Evolutionary conservation across 2,113 vertebrate species (phyloP).

Genomic region (Gallinago undulata): DNA sequence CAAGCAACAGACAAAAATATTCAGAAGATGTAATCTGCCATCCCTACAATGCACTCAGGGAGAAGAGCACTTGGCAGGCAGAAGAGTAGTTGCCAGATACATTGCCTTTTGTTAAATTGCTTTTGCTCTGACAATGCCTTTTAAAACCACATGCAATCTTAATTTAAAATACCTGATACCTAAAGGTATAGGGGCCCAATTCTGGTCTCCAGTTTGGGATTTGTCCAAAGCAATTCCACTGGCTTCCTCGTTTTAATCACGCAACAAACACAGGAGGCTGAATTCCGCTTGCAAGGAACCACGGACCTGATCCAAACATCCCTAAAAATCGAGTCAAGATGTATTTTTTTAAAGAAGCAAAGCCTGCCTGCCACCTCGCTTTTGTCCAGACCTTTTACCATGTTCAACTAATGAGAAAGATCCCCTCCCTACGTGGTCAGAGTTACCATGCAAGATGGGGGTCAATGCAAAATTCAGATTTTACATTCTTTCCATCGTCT

Average conservation of each 20-base stretch:
- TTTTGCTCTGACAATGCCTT: constrained; percentile 48
- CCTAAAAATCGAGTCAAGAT: not conserved
- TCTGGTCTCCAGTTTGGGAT: not conserved
- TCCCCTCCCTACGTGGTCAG: not conserved
- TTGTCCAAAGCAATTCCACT: constrained; percentile 14
- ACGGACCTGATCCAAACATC: not conserved
- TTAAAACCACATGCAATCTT: constrained; percentile 51
- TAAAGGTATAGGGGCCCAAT: not conserved
- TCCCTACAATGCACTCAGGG: not conserved
- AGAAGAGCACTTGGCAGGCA: constrained; percentile 64
- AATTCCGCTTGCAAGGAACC: not conserved
- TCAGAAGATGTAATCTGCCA: constrained; percentile 53
- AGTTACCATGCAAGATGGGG: accelerated
- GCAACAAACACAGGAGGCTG: not conserved
- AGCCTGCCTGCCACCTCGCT: not conserved
- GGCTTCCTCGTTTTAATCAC: constrained; percentile 13
- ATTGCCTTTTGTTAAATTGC: constrained; percentile 58
- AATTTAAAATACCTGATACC: constrained; percentile 43
- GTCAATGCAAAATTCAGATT: not conserved
- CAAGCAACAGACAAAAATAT: constrained; percentile 60
- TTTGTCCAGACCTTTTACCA: not conserved
- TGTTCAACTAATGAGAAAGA: not conserved
- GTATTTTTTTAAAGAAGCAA: not conserved
- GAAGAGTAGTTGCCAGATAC: constrained; percentile 52
- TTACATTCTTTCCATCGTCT: not conserved